A percentile compares a stretch with the other conserved stretches of the same genome.
phyloP scores from a whole-genome alignment of 1,140 invertebrate genomes.

The Pseudomyrmex pallidus region DNA sequence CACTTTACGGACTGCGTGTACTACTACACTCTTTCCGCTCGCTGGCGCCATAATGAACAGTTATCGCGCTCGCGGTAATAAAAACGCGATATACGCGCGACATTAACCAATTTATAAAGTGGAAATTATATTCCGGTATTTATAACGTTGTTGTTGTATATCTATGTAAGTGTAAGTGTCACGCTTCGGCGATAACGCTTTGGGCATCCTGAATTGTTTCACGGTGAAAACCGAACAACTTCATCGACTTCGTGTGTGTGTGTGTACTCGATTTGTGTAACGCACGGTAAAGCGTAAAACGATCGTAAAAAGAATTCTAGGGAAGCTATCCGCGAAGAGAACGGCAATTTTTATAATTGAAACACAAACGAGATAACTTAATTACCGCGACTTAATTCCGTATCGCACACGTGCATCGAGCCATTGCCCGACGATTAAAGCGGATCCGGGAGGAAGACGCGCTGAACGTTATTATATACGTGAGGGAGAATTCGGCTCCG shows the following conservation, averaged over 20 bases:
- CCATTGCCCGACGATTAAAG: constrained; percentile 28
- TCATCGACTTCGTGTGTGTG: too few species aligned
- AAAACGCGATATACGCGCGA: constrained; percentile 1
- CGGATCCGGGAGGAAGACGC: constrained; percentile 21
- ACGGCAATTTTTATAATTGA: constrained; percentile 33
- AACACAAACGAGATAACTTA: constrained; percentile 21
- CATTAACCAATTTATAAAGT: background rate
- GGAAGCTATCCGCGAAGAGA: background rate
- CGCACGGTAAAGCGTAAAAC: too few species aligned
- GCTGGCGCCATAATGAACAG: constrained; percentile 1
- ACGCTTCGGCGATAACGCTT: constrained; percentile 11
- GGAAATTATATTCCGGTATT: constrained; percentile 38
- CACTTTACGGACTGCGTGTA: constrained; percentile 7
- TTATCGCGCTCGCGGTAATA: constrained; percentile 20
- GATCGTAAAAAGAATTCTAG: too few species aligned
- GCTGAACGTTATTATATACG: constrained; percentile 7
- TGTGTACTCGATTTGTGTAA: too few species aligned
- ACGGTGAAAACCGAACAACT: background rate
- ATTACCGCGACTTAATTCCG: constrained; percentile 37
- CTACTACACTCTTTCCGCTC: background rate
- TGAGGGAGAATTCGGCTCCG: constrained; percentile 23
- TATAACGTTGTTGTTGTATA: background rate
- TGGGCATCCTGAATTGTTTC: background rate
- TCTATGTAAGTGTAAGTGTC: constrained; percentile 20
- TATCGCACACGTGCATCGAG: constrained; percentile 3